Conservation (phyloP, 2,113 vertebrate genomes). For the Sylvietta virens region DNA sequence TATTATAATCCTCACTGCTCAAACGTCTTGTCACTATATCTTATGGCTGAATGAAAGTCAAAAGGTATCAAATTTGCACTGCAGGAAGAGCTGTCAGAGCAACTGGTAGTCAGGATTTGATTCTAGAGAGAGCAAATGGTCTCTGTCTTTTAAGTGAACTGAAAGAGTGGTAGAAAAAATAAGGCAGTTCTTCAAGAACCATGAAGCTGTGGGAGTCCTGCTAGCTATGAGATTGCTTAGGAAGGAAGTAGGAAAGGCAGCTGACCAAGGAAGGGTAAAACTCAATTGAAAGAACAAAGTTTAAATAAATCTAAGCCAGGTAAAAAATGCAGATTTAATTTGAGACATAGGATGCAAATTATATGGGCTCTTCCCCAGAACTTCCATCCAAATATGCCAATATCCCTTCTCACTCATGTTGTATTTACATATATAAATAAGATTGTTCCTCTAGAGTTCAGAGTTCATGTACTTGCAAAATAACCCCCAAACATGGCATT, state of each 20-base stretch:
- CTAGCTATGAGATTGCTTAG: neutral
- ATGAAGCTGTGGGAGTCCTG: neutral
- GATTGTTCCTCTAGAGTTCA: neutral
- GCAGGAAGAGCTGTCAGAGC: neutral
- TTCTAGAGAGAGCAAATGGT: neutral
- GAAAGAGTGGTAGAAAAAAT: neutral
- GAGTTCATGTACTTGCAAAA: neutral
- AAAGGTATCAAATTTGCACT: neutral
- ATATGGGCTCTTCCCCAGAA: neutral
- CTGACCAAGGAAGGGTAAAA: neutral
- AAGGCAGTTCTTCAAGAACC: neutral
- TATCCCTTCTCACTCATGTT: neutral
- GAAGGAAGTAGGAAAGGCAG: neutral
- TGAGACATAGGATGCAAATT: neutral
- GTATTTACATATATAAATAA: neutral
- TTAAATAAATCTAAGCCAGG: neutral
- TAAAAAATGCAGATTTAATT: neutral
- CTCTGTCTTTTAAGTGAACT: neutral
- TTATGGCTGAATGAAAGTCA: neutral
- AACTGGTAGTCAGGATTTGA: neutral
- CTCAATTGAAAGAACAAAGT: accelerated
- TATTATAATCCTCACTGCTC: neutral
- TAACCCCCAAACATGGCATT: neutral
- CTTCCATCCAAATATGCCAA: neutral
- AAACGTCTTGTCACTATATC: neutral